A percentile compares a stretch with the other conserved stretches of the same genome.
Evolutionary conservation across 2,113 vertebrate genomes (phyloP).

Genomic region (Dascyllus trimaculatus): DNA sequence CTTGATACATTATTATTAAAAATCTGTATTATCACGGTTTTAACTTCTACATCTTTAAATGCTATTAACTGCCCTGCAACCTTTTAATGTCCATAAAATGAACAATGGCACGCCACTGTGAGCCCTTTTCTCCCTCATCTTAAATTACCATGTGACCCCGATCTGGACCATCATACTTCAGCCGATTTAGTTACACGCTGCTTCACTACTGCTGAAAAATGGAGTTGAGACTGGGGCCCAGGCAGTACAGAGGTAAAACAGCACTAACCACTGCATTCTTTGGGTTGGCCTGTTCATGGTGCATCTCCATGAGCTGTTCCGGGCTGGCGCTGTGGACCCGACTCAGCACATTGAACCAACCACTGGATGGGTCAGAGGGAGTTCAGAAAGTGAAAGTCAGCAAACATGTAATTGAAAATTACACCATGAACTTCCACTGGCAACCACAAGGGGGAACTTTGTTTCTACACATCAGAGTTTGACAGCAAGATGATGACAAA

Average conservation of each 20-base stretch:
- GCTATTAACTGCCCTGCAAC: not conserved
- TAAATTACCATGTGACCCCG: conserved; percentile 9
- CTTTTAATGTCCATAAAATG: not conserved
- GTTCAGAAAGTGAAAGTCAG: conserved; percentile 61
- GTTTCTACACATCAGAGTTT: conserved; percentile 39
- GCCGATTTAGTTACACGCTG: conserved; percentile 33
- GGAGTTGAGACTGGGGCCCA: conserved; percentile 36
- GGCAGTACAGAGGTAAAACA: conserved; percentile 56
- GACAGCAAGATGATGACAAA: not conserved
- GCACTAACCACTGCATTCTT: conserved; percentile 95
- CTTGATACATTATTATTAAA: not conserved
- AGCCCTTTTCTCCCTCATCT: conserved; percentile 7
- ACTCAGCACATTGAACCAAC: conserved; percentile 94
- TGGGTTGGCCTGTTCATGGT: conserved; percentile 94
- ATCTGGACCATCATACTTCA: conserved; percentile 18
- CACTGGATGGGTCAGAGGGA: conserved; percentile 81
- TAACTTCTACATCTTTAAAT: conserved; percentile 14
- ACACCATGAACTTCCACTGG: conserved; percentile 47
- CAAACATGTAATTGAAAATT: conserved; percentile 46
- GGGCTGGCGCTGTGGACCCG: conserved; percentile 90
- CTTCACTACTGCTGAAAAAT: conserved; percentile 37
- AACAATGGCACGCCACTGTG: not conserved
- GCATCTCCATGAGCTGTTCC: conserved; percentile 93
- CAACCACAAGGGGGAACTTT: conserved; percentile 70
- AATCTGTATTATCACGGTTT: not conserved